Evolutionary conservation across 2,888 invertebrate genomes (phyloP), one percentile per base, ranked within the genome.

Genomic region (Heliconius cydno): DNA sequence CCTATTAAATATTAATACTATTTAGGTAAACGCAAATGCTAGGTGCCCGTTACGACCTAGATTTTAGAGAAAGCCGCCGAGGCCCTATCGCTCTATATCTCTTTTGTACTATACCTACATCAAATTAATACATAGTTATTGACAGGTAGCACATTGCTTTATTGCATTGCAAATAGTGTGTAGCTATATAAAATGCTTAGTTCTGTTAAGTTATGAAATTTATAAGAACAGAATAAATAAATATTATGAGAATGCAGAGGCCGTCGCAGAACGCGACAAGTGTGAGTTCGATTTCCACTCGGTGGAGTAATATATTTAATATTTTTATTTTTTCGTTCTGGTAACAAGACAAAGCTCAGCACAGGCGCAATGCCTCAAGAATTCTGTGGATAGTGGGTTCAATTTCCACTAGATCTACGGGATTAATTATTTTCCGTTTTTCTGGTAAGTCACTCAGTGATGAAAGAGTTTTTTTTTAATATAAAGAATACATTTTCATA

Each of bases 21-120:
- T 76, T 66, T 76, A 79, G 74, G 74, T 63, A 77, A 70, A 80
- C 41, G 28, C 46, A 46, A 46, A 66, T 38, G 75, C 72, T n/a
- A 41, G 70, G 46, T n/a, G 70, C 68, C 81, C 81, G 82, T 82
- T 82, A 82, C 78, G 79, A 73, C 81, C 82, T 81, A 81, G 68
- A 81, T 79, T 68, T 71, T 68, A 78, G 57, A 82, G 82, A 81
- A 82, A 82, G 82, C 81, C 74, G 79, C 79, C 72, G 77, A 30
- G 70, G 66, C 63, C 52, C 75, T 76, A 82, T 75, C 80, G 79
- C 75, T 75, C 81, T 80, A 80, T 81, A 76, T 78, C 60, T 73
- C 22, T 60, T 15, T 73, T 46, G 41, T 75, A 66, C 75, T 28
- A 13, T 25, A 34, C 5, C 38, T 46, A 46, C 46, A 46, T n/a